phyloP scores from a whole-genome alignment of 2,113 vertebrate genomes.

The Tylochromis polylepis region DNA sequence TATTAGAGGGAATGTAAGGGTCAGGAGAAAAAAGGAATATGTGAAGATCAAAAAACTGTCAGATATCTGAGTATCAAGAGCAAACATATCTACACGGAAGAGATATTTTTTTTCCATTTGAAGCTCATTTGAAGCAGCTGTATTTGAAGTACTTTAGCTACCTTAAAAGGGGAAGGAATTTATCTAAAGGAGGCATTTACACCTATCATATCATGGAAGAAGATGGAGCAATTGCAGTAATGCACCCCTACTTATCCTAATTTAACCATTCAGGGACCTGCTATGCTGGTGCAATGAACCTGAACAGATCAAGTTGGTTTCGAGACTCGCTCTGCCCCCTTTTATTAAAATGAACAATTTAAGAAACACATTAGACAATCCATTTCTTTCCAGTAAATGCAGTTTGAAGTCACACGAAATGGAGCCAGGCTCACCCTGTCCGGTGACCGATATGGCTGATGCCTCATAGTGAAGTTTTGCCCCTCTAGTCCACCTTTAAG shows the following conservation, averaged over 20 bases:
- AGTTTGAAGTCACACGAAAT: conserved; percentile 4
- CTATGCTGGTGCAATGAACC: conserved; percentile 16
- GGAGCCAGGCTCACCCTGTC: neutral
- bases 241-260: conserved; percentile 47
- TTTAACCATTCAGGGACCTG: conserved; percentile 29
- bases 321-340: neutral
- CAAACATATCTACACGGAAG: conserved; percentile 29
- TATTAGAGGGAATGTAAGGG: conserved; percentile 13
- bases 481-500: neutral
- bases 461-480: neutral
- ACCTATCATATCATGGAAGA: conserved; percentile 10
- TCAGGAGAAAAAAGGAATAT: neutral
- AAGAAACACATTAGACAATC: neutral
- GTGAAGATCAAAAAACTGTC: neutral
- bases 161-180: conserved; percentile 30
- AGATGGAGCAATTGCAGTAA: conserved; percentile 50
- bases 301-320: conserved; percentile 17
- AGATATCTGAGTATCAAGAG: conserved; percentile 24
- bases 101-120: conserved; percentile 33
- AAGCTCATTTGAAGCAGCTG: conserved; percentile 26
- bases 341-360: conserved; percentile 18
- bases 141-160: conserved; percentile 34
- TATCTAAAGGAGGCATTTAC: conserved; percentile 39
- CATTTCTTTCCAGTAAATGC: neutral
- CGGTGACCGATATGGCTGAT: neutral